These are phyloP conservation scores for Bombylius major DNA, from an alignment of 2,888 invertebrate genomes.

Conservation along the genomic window DNA sequence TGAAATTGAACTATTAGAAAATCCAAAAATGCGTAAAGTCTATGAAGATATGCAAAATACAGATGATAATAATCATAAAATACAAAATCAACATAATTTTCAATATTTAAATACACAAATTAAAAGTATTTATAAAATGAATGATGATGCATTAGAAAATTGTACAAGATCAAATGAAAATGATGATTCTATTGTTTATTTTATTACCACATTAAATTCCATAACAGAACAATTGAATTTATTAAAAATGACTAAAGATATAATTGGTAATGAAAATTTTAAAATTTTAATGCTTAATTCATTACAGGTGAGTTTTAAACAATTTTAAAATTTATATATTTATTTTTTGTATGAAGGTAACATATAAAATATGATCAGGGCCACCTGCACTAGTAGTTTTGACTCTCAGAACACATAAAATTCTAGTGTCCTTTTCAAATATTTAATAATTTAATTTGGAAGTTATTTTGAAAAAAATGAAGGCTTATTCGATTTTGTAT, in stretches of 20 bases:
- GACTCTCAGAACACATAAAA: too few relatives aligned
- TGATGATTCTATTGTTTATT: constrained; percentile 26
- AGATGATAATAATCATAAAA: not conserved
- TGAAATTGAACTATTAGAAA: constrained; percentile 47
- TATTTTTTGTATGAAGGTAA: not conserved
- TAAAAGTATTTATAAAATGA: too few relatives aligned
- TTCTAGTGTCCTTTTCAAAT: too few relatives aligned
- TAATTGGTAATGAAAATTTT: constrained; percentile 27
- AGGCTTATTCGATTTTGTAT: too few relatives aligned
- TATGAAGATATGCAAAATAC: constrained; percentile 28
- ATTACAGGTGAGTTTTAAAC: constrained; percentile 20
- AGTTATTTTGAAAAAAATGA: too few relatives aligned
- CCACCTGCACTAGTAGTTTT: too few relatives aligned
- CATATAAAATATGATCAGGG: too few relatives aligned
- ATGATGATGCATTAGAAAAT: too few relatives aligned
- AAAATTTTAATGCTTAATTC: constrained; percentile 8
- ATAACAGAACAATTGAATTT: constrained; percentile 38
- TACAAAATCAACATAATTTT: not conserved
- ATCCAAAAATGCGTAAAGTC: constrained; percentile 44
- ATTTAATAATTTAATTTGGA: too few relatives aligned
- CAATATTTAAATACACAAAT: too few relatives aligned
- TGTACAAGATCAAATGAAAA: too few relatives aligned
- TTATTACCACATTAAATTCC: constrained; percentile 38
- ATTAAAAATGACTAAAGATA: constrained; percentile 33
- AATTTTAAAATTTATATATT: not conserved